Evolutionary conservation across 2,113 vertebrate species (phyloP).

Genomic region (Labrus mixtus): DNA sequence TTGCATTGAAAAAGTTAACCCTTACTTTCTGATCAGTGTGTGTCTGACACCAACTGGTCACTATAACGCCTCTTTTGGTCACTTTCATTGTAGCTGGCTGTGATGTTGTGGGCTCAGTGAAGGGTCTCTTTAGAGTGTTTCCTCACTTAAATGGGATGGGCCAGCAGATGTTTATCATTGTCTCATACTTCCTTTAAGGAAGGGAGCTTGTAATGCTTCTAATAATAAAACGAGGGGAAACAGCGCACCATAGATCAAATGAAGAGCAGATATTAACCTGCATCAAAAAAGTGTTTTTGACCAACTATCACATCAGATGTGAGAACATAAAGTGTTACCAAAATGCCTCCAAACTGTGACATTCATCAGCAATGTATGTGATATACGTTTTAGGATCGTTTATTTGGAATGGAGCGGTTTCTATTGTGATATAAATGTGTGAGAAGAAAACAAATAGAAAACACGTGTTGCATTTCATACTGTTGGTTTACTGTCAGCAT

Average conservation of each 20-base stretch:
- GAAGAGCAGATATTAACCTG: background rate
- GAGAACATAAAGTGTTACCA: background rate
- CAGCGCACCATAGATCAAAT: constrained; percentile 7
- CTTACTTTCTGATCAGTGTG: too few relatives aligned
- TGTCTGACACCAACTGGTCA: too few relatives aligned
- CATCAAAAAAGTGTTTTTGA: background rate
- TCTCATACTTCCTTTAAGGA: constrained; percentile 66
- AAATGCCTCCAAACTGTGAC: background rate
- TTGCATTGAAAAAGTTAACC: too few relatives aligned
- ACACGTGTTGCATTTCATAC: constrained; percentile 26
- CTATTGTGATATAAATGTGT: background rate
- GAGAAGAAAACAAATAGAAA: constrained; percentile 2
- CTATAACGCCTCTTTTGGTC: background rate
- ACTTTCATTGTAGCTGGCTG: background rate
- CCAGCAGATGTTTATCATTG: constrained; percentile 55
- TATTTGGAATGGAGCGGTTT: background rate
- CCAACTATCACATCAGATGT: background rate
- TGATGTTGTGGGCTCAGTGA: background rate
- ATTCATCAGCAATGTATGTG: background rate
- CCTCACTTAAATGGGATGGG: constrained; percentile 16
- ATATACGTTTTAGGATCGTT: background rate
- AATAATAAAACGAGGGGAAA: constrained; percentile 38
- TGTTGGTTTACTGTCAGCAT: constrained; percentile 38
- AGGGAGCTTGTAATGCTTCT: constrained; percentile 47
- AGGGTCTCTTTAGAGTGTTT: constrained; percentile 2